Percentiles rank a stretch among this genome's conserved stretches.
These are phyloP conservation scores for Phylloscopus collybita DNA, from an alignment of 2,797 vertebrate species.

Conservation along the genomic window DNA sequence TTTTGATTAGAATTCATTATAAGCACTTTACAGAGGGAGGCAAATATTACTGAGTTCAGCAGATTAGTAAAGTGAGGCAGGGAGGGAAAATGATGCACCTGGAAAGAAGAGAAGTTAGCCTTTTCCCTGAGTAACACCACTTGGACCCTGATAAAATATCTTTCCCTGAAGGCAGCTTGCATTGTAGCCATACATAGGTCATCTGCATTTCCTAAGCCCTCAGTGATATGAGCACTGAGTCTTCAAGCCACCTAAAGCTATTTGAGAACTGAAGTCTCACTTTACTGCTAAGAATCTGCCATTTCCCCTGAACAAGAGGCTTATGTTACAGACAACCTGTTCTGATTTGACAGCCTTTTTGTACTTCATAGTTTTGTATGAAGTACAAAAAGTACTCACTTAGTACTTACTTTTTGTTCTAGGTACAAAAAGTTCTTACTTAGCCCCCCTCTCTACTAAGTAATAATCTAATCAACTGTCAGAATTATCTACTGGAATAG, in stretches of 20 bases:
- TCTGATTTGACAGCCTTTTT: not conserved
- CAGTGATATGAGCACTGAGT: not conserved
- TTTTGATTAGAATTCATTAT: not conserved
- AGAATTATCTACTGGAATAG: not conserved
- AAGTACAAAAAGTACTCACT: not conserved
- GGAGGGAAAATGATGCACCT: not conserved
- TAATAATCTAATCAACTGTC: not conserved
- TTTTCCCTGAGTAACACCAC: not conserved
- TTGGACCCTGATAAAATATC: not conserved
- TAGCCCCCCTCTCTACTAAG: not conserved
- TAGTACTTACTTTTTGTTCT: not conserved
- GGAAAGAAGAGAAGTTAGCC: not conserved
- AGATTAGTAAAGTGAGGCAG: not conserved
- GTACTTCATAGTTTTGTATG: not conserved
- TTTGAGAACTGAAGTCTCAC: not conserved
- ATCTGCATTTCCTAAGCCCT: not conserved
- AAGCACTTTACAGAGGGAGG: not conserved
- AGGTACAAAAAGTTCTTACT: not conserved
- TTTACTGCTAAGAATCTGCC: not conserved
- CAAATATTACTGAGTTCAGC: not conserved
- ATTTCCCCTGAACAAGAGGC: not conserved
- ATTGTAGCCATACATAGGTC: too few relatives aligned
- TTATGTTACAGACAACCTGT: not conserved
- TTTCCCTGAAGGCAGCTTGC: not conserved
- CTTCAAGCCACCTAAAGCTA: not conserved